Evolutionary conservation across 2,797 vertebrate species (phyloP).

Genomic region (Anguilla marmorata): DNA sequence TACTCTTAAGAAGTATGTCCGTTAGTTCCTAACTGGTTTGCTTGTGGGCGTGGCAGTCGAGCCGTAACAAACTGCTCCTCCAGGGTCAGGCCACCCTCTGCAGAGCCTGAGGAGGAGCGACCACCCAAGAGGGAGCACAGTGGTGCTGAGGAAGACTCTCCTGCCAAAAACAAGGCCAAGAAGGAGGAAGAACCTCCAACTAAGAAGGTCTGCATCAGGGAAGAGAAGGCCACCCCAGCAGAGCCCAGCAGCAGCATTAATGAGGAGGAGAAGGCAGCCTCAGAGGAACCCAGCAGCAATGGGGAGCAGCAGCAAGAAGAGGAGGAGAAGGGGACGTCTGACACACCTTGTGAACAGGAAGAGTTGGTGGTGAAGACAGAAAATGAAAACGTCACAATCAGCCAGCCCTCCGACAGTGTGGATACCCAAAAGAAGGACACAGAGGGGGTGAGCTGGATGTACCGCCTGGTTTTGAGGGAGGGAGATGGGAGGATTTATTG

Average conservation of each 20-base stretch:
- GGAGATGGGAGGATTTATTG: not conserved
- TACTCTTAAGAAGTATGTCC: not conserved
- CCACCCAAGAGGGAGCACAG: slow-evolving; percentile 53
- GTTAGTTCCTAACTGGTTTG: slow-evolving; percentile 17
- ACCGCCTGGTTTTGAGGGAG: not conserved
- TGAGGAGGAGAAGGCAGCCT: slow-evolving; percentile 62
- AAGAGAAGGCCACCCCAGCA: slow-evolving; percentile 42
- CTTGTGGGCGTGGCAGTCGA: not conserved
- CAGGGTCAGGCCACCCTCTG: slow-evolving; percentile 49
- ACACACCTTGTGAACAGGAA: slow-evolving; percentile 43
- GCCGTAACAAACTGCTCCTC: not conserved
- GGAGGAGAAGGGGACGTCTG: slow-evolving; percentile 49
- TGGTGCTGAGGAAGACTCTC: slow-evolving; percentile 23
- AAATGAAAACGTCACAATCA: not conserved
- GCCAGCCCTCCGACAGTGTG: slow-evolving; percentile 46
- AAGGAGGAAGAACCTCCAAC: slow-evolving; percentile 60
- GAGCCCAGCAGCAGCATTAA: slow-evolving; percentile 53
- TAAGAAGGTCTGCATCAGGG: slow-evolving; percentile 56
- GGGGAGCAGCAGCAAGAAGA: slow-evolving; percentile 64
- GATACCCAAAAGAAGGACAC: slow-evolving; percentile 52
- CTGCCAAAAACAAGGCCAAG: slow-evolving; percentile 40
- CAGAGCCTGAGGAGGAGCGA: slow-evolving; percentile 48
- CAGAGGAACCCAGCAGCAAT: slow-evolving; percentile 31
- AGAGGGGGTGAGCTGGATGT: slow-evolving; percentile 58
- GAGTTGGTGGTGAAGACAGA: slow-evolving; percentile 4